Evolutionary conservation across 37 sponge, comb jelly and placozoan genomes (phyloP).

Genomic region (Haliclona indistincta): DNA sequence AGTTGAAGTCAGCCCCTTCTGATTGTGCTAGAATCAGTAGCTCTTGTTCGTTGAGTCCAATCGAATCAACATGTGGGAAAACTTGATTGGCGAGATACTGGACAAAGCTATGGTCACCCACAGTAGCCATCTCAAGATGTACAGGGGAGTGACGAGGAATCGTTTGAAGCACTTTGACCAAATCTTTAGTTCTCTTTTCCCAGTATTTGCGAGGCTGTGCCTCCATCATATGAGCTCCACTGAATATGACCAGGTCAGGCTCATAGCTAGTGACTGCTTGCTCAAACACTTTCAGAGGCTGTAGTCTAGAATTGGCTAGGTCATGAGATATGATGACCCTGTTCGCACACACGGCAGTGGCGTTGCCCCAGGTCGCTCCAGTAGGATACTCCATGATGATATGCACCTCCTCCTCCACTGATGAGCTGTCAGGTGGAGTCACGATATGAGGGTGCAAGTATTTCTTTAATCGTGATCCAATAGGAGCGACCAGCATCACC

Average conservation of each 20-base stretch:
- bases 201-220: slow-evolving; percentile 20
- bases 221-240: slow-evolving; percentile 88
- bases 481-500: slow-evolving; percentile 74
- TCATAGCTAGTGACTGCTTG: background rate
- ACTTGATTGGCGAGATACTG: slow-evolving; percentile 29
- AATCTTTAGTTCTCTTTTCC: slow-evolving; percentile 29
- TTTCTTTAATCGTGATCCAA: slow-evolving; percentile 58
- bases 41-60: slow-evolving; percentile 96
- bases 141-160: slow-evolving; percentile 39
- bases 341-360: slow-evolving; percentile 79
- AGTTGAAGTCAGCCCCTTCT: slow-evolving; percentile 48
- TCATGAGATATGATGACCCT: slow-evolving; percentile 92
- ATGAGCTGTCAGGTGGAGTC: background rate
- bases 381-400: slow-evolving; percentile 87
- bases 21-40: slow-evolving; percentile 53
- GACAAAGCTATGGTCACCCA: slow-evolving; percentile 59
- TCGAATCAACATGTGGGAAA: slow-evolving; percentile 64
- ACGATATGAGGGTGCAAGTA: slow-evolving; percentile 44
- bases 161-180: slow-evolving; percentile 20
- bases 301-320: slow-evolving; percentile 74
- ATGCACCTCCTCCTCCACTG: slow-evolving; percentile 78
- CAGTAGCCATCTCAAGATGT: slow-evolving; percentile 92
- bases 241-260: slow-evolving; percentile 74
- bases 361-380: slow-evolving; percentile 63
- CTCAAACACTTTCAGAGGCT: slow-evolving; percentile 59